Evolutionary conservation across 2,888 invertebrate species (phyloP), one percentile per base, ranked within the genome.

Genomic region (Onthophagus sagittarius): DNA sequence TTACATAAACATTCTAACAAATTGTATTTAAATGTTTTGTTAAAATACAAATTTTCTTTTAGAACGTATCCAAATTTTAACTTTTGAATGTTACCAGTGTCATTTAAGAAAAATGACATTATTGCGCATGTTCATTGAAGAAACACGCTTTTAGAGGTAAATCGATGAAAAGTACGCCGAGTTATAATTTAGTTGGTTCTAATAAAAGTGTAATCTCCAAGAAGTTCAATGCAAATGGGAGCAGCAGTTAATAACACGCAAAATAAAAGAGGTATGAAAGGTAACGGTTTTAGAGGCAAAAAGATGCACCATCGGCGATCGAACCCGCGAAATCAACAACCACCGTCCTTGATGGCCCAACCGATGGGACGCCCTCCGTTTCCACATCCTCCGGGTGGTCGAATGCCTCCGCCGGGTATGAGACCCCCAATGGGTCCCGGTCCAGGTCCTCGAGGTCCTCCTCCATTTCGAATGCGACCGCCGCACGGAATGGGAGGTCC

Each of bases 361-460:
- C 77, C 77, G n/a, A 73, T 73, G 73, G 71, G 73, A 62, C 39
- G 81, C 74, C 79, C 78, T 71, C 79, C 78, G 64, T 78, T 79
- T 73, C 79, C 78, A 32, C 78, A 75, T 11, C 76, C 75, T 23
- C 78, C 79, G 63, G 78, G 75, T 31, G 71, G 77, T 63, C 53
- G 76, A 64, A 77, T 77, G 62, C 82, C 80, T 5, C 81, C 81
- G 15, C 81, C 82, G 15, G 80, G 82, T 11, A 80, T 81, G 80
- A 76, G 81, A 67, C 83, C 82, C 0, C 39, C 39, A 11, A 53
- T 53, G 39, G 39, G 39, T 53, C 79, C 79, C 77, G 78, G 78
- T 5, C 77, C 77, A 65, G 71, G 74, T 15, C 78, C 77, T 70
- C 77, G 74, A 15, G 79, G 79, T 62, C 80, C 83, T 80, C 77